These are phyloP conservation scores for Adrianichthys oophorus DNA, from an alignment of 2,797 vertebrate genomes.

Conservation along the genomic window DNA sequence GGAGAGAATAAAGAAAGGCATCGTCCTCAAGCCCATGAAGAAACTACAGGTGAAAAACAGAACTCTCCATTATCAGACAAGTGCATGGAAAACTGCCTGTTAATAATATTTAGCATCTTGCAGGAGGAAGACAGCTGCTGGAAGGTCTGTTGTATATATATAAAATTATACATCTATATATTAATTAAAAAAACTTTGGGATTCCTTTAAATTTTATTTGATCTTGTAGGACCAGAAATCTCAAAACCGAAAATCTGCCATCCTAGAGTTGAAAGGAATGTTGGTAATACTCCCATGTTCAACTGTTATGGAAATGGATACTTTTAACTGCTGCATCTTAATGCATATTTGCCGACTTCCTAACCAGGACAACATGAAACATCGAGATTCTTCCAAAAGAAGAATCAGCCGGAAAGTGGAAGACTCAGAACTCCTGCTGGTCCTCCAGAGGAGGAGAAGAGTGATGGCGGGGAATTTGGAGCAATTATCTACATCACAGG, in stretches of 20 bases:
- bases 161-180: too few species aligned
- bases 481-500: constrained; percentile 4
- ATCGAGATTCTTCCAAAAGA: constrained; percentile 45
- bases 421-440: constrained; percentile 74
- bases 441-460: constrained; percentile 79
- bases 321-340: neutral
- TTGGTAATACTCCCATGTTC: constrained; percentile 67
- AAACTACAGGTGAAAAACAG: constrained; percentile 56
- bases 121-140: constrained; percentile 70
- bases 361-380: constrained; percentile 68
- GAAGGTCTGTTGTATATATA: constrained; percentile 59
- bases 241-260: constrained; percentile 75
- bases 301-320: neutral
- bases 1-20: constrained; percentile 81
- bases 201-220: too few species aligned
- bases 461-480: constrained; percentile 61
- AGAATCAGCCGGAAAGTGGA: constrained; percentile 47
- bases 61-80: too few species aligned
- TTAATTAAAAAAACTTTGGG: too few species aligned
- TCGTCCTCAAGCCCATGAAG: constrained; percentile 69
- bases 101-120: constrained; percentile 3
- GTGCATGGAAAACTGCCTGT: neutral
- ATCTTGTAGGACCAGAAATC: constrained; percentile 56
- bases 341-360: neutral
- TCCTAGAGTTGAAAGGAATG: constrained; percentile 80